A percentile compares a stretch with the other conserved stretches of the same genome.
Evolutionary conservation across 2,888 invertebrate genomes (phyloP).

Genomic region (Cyclophora punctaria): DNA sequence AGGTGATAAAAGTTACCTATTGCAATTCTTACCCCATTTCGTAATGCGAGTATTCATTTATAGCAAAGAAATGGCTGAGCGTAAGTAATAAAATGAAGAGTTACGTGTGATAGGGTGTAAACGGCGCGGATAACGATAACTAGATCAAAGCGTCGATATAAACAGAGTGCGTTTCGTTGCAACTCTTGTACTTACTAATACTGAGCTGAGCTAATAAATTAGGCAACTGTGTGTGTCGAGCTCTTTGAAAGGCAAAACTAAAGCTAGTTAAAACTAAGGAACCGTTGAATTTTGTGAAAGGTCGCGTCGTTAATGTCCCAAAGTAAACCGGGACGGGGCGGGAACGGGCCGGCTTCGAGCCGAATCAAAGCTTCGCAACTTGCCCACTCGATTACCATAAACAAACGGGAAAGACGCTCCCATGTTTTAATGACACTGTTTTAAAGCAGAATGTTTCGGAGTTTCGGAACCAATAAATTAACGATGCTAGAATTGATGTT

Average conservation of each 20-base stretch:
- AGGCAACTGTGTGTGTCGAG: conserved; percentile 13
- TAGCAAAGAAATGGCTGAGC: too few relatives aligned
- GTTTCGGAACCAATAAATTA: conserved; percentile 31
- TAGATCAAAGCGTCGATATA: conserved; percentile 34
- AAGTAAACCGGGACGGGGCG: conserved; percentile 56
- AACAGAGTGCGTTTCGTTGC: conserved; percentile 26
- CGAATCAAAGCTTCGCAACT: conserved; percentile 65
- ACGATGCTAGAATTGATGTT: conserved; percentile 26
- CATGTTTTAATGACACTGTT: conserved; percentile 63
- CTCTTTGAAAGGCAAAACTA: conserved; percentile 41
- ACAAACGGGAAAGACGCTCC: conserved; percentile 65
- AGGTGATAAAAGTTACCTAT: neutral
- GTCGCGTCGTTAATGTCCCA: conserved; percentile 45
- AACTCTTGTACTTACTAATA: conserved; percentile 7
- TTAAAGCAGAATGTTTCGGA: conserved; percentile 34
- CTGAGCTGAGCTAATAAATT: conserved; percentile 11
- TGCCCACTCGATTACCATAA: conserved; percentile 70
- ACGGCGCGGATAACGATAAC: conserved; percentile 22
- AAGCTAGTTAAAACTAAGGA: conserved; percentile 44
- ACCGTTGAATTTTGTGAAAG: conserved; percentile 52
- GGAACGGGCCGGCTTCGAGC: conserved; percentile 34
- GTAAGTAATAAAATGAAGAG: too few relatives aligned
- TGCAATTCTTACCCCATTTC: neutral
- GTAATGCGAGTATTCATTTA: too few relatives aligned
- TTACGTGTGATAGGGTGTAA: too few relatives aligned